These are phyloP conservation scores for Drosophila flavopinicola DNA, from an alignment of 2,888 invertebrate species.

Conservation along the genomic window DNA sequence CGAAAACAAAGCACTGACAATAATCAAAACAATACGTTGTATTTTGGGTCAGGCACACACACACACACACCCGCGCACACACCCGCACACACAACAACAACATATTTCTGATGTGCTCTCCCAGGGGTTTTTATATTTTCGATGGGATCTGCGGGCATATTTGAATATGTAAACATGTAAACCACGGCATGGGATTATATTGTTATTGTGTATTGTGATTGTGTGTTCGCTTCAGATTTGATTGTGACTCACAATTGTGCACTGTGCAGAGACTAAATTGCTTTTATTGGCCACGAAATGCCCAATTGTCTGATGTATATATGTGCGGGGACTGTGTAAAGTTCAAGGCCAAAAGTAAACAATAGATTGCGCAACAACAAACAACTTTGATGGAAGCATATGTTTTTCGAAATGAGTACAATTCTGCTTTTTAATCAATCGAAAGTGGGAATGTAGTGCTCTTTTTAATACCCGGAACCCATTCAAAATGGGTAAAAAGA, in stretches of 20 bases:
- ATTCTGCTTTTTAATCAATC: no score
- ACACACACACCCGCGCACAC: background rate
- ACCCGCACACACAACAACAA: conserved; percentile 6
- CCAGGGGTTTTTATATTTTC: conserved; percentile 18
- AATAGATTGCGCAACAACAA: conserved; percentile 16
- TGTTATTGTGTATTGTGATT: conserved; percentile 13
- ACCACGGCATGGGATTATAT: conserved; percentile 37
- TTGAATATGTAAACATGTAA: conserved; percentile 1
- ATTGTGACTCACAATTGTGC: conserved; percentile 25
- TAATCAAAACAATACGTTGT: no score
- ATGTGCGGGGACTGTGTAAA: no score
- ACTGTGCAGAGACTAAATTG: conserved; percentile 16
- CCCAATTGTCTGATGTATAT: background rate
- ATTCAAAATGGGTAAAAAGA: no score
- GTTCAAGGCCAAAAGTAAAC: conserved; percentile 43
- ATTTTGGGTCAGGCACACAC: background rate
- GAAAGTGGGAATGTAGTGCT: no score
- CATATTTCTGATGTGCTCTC: conserved; percentile 65
- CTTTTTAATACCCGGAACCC: no score
- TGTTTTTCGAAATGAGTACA: no score
- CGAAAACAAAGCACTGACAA: no score
- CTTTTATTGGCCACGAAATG: conserved; percentile 12
- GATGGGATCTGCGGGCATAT: conserved; percentile 8
- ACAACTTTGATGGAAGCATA: no score
- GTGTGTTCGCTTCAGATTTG: conserved; percentile 4